phyloP scores from a whole-genome alignment of 2,797 vertebrate species.

The Myotis planiceps region DNA sequence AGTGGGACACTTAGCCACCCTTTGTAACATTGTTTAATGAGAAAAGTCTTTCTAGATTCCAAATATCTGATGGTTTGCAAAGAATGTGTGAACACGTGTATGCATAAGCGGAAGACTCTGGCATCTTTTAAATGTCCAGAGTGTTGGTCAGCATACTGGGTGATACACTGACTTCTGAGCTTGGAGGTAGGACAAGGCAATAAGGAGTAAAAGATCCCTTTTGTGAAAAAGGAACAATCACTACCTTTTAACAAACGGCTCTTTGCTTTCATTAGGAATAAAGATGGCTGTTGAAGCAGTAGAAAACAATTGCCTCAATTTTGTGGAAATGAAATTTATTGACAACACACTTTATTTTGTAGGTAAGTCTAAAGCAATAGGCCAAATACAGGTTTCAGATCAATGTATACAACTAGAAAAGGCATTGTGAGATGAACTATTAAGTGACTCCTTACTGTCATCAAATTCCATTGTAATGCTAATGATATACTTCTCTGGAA shows the following conservation, averaged over 20 bases:
- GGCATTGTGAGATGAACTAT: neutral
- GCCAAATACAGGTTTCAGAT: neutral
- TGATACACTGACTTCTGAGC: neutral
- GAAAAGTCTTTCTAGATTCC: slow-evolving; percentile 1
- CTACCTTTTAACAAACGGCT: neutral
- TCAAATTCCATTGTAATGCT: slow-evolving; percentile 21
- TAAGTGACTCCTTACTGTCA: neutral
- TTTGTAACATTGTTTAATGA: slow-evolving; percentile 17
- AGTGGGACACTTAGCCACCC: neutral
- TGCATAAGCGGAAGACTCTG: neutral
- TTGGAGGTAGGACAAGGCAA: neutral
- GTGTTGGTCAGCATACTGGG: neutral
- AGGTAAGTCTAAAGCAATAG: slow-evolving; percentile 66
- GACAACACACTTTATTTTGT: slow-evolving; percentile 70
- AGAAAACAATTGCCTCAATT: slow-evolving; percentile 45
- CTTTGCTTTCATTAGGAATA: slow-evolving; percentile 62
- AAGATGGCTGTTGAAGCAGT: slow-evolving; percentile 37
- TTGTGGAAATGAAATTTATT: slow-evolving; percentile 67
- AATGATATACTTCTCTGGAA: neutral
- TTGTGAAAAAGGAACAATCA: neutral
- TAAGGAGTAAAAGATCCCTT: neutral
- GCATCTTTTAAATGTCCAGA: neutral
- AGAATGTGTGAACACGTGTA: neutral
- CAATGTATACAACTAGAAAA: slow-evolving; percentile 29
- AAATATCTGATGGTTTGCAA: neutral